Conservation (phyloP, 2,113 vertebrate genomes). For the Proteles cristata region DNA sequence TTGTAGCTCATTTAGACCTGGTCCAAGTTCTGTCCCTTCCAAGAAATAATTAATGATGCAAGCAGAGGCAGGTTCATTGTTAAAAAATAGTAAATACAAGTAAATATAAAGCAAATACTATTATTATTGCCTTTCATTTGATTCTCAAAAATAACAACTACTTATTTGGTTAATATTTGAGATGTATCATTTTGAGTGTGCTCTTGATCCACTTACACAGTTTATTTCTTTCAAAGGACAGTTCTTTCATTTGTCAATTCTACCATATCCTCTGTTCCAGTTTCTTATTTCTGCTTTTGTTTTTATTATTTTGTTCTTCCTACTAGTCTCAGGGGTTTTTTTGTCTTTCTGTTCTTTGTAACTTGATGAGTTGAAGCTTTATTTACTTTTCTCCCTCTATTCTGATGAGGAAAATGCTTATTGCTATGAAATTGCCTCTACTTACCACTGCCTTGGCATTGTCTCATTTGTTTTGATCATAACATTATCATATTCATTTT, state of each 20-base stretch:
- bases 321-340: not conserved
- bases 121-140: not conserved
- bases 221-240: not conserved
- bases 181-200: not conserved
- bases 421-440: not conserved
- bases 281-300: not conserved
- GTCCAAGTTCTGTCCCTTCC: not conserved
- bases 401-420: not conserved
- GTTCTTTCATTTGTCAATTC: not conserved
- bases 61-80: not conserved
- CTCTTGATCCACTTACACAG: not conserved
- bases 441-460: not conserved
- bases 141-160: not conserved
- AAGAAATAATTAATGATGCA: conserved; percentile 30
- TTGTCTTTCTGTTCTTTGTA: not conserved
- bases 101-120: not conserved
- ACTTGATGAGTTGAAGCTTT: not conserved
- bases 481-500: not conserved
- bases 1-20: not conserved
- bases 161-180: not conserved
- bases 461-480: not conserved
- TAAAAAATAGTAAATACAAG: not conserved
- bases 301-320: not conserved
- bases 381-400: not conserved
- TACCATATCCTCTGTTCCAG: not conserved